These are phyloP conservation scores for Polymixis flavicincta DNA, from an alignment of 2,888 invertebrate genomes.

Conservation along the genomic window DNA sequence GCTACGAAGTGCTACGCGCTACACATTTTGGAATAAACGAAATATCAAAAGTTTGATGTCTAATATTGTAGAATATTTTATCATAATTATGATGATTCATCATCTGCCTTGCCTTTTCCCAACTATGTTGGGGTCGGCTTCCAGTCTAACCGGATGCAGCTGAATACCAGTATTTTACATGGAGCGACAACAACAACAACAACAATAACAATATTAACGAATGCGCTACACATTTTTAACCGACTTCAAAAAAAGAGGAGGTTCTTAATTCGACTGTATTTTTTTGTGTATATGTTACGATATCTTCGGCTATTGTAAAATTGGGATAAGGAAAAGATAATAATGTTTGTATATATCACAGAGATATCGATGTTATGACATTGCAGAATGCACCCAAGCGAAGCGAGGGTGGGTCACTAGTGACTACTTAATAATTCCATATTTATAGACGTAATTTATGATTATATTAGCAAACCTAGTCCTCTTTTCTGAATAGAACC, in stretches of 20 bases:
- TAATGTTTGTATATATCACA: not conserved
- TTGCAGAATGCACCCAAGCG: no score
- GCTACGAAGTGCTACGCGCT: conserved; percentile 53
- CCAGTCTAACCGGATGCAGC: no score
- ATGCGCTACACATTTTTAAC: no score
- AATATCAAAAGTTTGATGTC: not conserved
- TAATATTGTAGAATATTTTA: not conserved
- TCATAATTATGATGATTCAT: not conserved
- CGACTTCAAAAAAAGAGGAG: no score
- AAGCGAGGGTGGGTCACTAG: not conserved
- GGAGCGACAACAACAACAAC: no score
- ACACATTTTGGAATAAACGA: not conserved
- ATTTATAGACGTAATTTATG: conserved; percentile 2
- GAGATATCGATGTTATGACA: not conserved
- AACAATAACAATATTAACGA: not conserved
- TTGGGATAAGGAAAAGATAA: no score
- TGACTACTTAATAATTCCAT: not conserved
- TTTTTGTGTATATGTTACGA: no score
- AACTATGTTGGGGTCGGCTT: no score
- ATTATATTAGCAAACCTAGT: not conserved
- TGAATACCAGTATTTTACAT: no score
- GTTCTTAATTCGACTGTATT: no score
- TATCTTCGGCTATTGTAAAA: no score
- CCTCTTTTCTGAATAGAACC: conserved; percentile 8
- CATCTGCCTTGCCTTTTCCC: no score